A percentile compares a stretch with the other conserved stretches of the same genome.
phyloP scores from a whole-genome alignment of 2,888 invertebrate species.

The Mythimna impura region DNA sequence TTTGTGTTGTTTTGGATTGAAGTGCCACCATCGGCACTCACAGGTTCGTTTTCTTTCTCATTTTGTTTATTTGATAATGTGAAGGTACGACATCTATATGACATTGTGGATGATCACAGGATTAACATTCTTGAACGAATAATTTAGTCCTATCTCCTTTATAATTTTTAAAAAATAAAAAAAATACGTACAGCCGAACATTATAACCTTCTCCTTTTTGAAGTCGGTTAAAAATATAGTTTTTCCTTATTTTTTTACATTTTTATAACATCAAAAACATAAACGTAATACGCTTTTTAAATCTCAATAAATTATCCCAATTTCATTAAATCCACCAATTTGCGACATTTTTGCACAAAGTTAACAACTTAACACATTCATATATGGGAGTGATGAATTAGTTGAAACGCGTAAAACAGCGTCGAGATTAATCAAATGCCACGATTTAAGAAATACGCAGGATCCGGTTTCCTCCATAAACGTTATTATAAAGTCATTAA shows the following conservation, averaged over 20 bases:
- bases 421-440: slow-evolving; percentile 46
- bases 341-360: slow-evolving; percentile 28
- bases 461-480: slow-evolving; percentile 53
- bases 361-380: slow-evolving; percentile 42
- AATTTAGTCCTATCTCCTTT: no score
- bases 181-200: no score
- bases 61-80: slow-evolving; percentile 6
- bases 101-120: not conserved
- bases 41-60: slow-evolving; percentile 49
- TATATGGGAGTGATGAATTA: slow-evolving; percentile 46
- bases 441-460: slow-evolving; percentile 30
- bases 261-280: not conserved
- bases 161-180: no score
- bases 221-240: no score
- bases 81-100: not conserved
- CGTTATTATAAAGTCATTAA: slow-evolving; percentile 57
- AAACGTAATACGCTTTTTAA: not conserved
- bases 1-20: slow-evolving; percentile 64
- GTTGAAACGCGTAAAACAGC: slow-evolving; percentile 33
- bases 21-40: slow-evolving; percentile 66
- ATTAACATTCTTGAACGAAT: not conserved
- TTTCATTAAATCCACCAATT: slow-evolving; percentile 26
- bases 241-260: no score
- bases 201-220: no score
- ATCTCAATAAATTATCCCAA: slow-evolving; percentile 13